Percentiles rank a stretch among this genome's conserved stretches.
These are phyloP conservation scores for Nannobrachium achirus DNA, from an alignment of 2,113 vertebrate genomes.

Conservation along the genomic window DNA sequence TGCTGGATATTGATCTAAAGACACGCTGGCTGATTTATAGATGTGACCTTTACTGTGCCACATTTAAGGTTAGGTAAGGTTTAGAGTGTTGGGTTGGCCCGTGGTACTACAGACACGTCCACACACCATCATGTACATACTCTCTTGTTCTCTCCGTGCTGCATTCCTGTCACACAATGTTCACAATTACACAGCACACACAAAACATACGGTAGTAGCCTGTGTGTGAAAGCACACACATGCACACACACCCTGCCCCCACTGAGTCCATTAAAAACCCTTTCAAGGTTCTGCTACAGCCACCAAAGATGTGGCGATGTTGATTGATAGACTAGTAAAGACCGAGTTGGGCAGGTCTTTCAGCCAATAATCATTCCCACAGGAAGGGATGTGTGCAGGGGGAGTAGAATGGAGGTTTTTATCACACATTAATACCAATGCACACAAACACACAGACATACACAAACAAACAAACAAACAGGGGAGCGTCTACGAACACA, in stretches of 20 bases:
- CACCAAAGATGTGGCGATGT: constrained; percentile 36
- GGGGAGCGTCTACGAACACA: constrained; percentile 6
- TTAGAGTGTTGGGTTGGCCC: too few species aligned
- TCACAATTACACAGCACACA: not conserved
- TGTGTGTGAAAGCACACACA: constrained; percentile 74
- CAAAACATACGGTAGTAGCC: not conserved
- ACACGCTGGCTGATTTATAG: too few species aligned
- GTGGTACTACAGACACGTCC: too few species aligned
- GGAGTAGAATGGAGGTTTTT: not conserved
- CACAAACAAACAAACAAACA: not conserved
- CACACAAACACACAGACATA: not conserved
- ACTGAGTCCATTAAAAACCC: constrained; percentile 77
- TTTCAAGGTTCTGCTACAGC: constrained; percentile 47
- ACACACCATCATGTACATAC: too few species aligned
- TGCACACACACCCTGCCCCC: constrained; percentile 61
- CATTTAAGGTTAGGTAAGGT: too few species aligned
- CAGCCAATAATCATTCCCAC: constrained; percentile 85
- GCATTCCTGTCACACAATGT: not conserved
- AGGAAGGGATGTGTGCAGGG: constrained; percentile 5
- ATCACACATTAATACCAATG: not conserved
- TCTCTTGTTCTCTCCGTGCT: too few species aligned
- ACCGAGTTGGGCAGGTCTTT: constrained; percentile 82
- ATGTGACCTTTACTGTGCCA: too few species aligned
- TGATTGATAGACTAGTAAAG: constrained; percentile 83
- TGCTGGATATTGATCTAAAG: too few species aligned